Conservation (phyloP, 2,797 vertebrate genomes). For the Prunella strophiata region DNA sequence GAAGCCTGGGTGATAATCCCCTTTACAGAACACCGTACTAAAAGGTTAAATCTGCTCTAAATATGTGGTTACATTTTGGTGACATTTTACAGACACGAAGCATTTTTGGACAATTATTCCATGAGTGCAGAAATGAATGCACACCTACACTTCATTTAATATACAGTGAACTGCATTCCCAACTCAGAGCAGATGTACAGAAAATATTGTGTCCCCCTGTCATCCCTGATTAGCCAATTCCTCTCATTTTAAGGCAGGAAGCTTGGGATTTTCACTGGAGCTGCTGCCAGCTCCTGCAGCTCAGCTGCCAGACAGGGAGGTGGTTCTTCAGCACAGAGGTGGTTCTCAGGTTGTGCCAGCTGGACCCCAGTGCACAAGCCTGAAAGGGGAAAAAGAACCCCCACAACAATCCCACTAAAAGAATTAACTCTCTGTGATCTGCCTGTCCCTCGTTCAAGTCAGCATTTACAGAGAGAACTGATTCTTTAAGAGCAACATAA, state of each 20-base stretch:
- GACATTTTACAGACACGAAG: neutral
- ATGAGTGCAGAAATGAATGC: neutral
- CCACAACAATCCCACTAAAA: neutral
- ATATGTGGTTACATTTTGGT: neutral
- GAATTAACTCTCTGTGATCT: neutral
- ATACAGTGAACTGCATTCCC: neutral
- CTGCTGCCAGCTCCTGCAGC: neutral
- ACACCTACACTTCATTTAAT: constrained; percentile 36
- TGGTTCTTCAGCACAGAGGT: neutral
- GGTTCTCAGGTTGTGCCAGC: neutral
- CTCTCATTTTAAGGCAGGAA: neutral
- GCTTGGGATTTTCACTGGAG: neutral
- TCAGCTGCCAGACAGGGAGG: neutral
- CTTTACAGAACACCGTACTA: neutral
- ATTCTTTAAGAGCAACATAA: neutral
- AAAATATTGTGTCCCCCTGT: neutral
- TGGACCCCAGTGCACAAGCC: neutral
- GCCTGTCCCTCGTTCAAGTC: neutral
- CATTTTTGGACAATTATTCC: constrained; percentile 6
- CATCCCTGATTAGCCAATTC: neutral
- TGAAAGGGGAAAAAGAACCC: neutral
- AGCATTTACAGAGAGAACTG: neutral
- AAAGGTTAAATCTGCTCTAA: neutral
- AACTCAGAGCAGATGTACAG: neutral
- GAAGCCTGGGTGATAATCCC: neutral